Evolutionary conservation across 1,140 invertebrate species (phyloP), one percentile per base, ranked within the genome.

Genomic region (Heliconius hermathena): DNA sequence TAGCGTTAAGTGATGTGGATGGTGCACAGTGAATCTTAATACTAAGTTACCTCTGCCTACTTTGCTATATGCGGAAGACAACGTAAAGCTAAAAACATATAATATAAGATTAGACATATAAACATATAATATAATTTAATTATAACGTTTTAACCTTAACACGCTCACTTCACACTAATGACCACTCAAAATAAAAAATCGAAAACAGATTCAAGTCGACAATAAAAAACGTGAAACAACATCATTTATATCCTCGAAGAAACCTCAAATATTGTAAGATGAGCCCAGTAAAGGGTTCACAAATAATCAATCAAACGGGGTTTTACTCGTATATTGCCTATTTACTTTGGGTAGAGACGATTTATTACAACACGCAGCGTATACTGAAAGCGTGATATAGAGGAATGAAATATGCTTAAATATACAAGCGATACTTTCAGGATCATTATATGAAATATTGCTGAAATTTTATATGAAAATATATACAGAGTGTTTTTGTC

Each of bases 271-370:
- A 66, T 66, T 66, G 22, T 66, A 66, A 29, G 60, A 66, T 66
- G 60, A 66, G 60, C 22, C 60, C 11, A 29, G 60, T 66, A 66
- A 66, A 66, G 60, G 60, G 60, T 66, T 66, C 60, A 66, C 60
- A 66, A 66, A 66, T 66, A 66, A 66, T 66, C 60, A 66, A 66
- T 66, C 60, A 66, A 66, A 66, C 13, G 60, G 60, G 60, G 60
- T 66, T 66, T 66, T 66, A 66, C 60, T 66, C 60, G 60, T 22
- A 66, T 66, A 66, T 66, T 66, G 60, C 60, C 60, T 66, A 66
- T 66, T 66, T 66, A 66, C 60, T 66, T 66, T 66, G 60, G 60
- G 60, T 26, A 26, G 3, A n/a, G n/a, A 66, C 57, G 57, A 66
- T 66, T 66, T 66, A 66, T 66, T 66, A 66, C 60, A 29, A 26